Evolutionary conservation across 2,113 vertebrate species (phyloP), one percentile per base, ranked within the genome.

Genomic region (Etia nguti): DNA sequence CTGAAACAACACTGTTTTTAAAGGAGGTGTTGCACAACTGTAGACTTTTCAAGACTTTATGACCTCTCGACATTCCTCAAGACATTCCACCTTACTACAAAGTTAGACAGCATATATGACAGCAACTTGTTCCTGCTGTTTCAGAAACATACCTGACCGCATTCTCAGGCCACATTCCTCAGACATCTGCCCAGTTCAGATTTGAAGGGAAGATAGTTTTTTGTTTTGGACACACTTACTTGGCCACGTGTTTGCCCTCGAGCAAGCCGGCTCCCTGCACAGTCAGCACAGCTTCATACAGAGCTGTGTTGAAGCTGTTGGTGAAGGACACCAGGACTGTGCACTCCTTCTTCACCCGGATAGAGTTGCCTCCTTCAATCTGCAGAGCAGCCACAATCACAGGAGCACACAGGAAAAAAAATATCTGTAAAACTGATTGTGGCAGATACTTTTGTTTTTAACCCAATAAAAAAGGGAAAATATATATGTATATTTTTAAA

Each of bases 251-350:
- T 89, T 91, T 92, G n/a, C n/a, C 60, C 10, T 89, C 13, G 3
- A 96, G 75, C 85, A 96, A 46, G n/a, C 93, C 94, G 0, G 26
- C 91, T 24, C 94, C 94, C 48, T 92, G 84, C 2, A 96, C 81
- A 1, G 73, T 90, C 50, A 96, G 84, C 16, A 91, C 36, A 7
- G 81, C 90, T 24, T 43, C 77, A 2, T 2, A 24, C 83, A 96
- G 82, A 22, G 55, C 2, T 48, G 54, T 85, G 15, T 2, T 16
- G 1, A 90, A 80, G 3, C 6, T 46, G 86, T 93, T 96, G 57
- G 55, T 92, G 84, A 95, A 94, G 50, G 81, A 87, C 24, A 95
- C 85, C 1, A 52, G 79, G 26, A 29, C 92, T 2, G 36, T 89
- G 60, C 75, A 6, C 73, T 90, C 38, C 38, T 54, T 84, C 24